Conservation (phyloP, 2,797 vertebrate species). For the Dendrocincla tyrannina region DNA sequence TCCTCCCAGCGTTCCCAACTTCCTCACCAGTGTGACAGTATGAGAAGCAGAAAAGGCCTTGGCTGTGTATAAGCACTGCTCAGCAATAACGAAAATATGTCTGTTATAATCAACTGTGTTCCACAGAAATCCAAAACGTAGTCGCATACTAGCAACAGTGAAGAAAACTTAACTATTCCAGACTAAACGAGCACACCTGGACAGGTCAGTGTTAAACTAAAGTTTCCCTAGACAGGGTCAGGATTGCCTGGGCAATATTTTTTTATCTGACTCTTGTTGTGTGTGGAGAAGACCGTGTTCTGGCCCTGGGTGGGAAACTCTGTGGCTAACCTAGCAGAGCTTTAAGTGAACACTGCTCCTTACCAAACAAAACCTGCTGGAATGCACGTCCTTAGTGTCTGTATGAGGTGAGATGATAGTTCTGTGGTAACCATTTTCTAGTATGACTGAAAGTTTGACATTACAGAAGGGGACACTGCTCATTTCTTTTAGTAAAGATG, state of each 20-base stretch:
- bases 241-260: not conserved
- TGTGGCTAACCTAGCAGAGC: not conserved
- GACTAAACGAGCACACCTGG: not conserved
- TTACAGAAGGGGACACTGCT: not conserved
- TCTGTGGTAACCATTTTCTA: not conserved
- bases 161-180: not conserved
- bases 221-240: not conserved
- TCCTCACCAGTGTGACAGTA: not conserved
- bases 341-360: not conserved
- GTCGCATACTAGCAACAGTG: no score
- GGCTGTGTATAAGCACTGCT: not conserved
- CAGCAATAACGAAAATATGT: not conserved
- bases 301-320: not conserved
- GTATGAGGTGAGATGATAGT: not conserved
- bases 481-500: not conserved
- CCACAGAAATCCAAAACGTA: not conserved
- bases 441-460: not conserved
- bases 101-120: not conserved
- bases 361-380: not conserved
- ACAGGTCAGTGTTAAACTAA: not conserved
- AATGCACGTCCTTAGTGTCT: accelerated
- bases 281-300: not conserved
- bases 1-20: no score
- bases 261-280: not conserved
- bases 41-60: not conserved